Base-by-base conservation (phyloP, 2,113 vertebrate species). In the Archocentrus centrarchus region DNA sequence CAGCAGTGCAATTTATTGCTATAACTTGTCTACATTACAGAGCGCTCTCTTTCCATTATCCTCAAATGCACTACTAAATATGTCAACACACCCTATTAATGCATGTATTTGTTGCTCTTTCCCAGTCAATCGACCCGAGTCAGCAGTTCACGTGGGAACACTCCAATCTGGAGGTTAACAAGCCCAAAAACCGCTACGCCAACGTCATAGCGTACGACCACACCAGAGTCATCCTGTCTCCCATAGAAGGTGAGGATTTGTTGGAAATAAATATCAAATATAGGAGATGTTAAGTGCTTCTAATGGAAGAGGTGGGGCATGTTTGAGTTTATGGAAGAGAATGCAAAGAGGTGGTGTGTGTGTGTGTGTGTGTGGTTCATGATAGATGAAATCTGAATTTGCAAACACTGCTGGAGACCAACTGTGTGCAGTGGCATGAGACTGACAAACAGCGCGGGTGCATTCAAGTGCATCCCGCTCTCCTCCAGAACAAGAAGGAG, bases 81-180 rank as follows among this genome's bases (percentile, higher is more conserved):
- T 13, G 37, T 64, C 70, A n/a, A 30, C 39, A 6, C 22, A 7
- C 70, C 1, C 35, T 61, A 39, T 80, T 66, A 83, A 89, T 73
- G 64, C 68, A 55, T 18, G 11, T 76, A 9, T 93, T 47, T 84
- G 39, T 61, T 86, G 37, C 44, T 53, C 62, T 22, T 89, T 53
- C 66, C 4, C 93, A 99, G 98, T 99, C 98, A 66, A 97, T 99
- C 2, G 98, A 99, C 77, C 98, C 98, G 0, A 97, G 98, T 35
- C 98, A 99, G 96, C 98, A 99, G 95, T 99, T 99, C 95, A 99
- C 97, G 1, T 99, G 98, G 98, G 98, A 99, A 47, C 97, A 99
- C 70, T 99, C 98, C 11, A 99, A 99, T 95, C 97, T 99, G 44
- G 98, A 99, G 57, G 97, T 98, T 83, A 99, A 99, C 96, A 99